Percentiles rank a stretch among this genome's conserved stretches.
These are phyloP conservation scores for Mimachlamys varia DNA, from an alignment of 2,888 invertebrate genomes.

Conservation along the genomic window DNA sequence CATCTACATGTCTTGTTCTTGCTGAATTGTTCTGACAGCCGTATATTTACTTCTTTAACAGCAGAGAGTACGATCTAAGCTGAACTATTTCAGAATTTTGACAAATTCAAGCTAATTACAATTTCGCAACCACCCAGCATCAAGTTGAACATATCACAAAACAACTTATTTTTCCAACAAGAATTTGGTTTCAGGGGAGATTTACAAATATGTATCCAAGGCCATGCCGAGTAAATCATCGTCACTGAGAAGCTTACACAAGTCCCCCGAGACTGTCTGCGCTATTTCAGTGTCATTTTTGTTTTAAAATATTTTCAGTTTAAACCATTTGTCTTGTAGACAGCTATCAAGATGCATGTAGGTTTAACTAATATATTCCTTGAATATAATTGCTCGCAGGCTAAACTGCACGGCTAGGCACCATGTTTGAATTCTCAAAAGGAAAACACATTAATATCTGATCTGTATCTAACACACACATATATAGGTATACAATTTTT, in stretches of 20 bases:
- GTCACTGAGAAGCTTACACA: not conserved
- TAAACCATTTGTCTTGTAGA: not conserved
- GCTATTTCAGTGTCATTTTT: not conserved
- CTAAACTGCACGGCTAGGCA: not conserved
- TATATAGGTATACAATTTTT: not conserved
- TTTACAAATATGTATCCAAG: not conserved
- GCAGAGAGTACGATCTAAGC: not conserved
- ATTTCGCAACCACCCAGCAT: not conserved
- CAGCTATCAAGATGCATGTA: slow-evolving; percentile 11
- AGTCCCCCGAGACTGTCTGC: not conserved
- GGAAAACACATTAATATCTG: slow-evolving; percentile 14
- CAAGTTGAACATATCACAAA: not conserved
- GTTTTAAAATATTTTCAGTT: not conserved
- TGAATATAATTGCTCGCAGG: not conserved
- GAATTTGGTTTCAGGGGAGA: not conserved
- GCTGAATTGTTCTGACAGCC: not conserved
- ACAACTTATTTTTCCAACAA: not conserved
- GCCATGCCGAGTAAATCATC: not conserved
- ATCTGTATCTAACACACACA: not conserved
- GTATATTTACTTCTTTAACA: not conserved
- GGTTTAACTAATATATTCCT: not conserved
- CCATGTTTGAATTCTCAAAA: not conserved
- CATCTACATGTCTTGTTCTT: not conserved
- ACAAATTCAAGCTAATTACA: not conserved
- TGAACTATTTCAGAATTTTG: not conserved